Conservation (phyloP, 2,113 vertebrate genomes). For the Ictalurus punctatus region DNA sequence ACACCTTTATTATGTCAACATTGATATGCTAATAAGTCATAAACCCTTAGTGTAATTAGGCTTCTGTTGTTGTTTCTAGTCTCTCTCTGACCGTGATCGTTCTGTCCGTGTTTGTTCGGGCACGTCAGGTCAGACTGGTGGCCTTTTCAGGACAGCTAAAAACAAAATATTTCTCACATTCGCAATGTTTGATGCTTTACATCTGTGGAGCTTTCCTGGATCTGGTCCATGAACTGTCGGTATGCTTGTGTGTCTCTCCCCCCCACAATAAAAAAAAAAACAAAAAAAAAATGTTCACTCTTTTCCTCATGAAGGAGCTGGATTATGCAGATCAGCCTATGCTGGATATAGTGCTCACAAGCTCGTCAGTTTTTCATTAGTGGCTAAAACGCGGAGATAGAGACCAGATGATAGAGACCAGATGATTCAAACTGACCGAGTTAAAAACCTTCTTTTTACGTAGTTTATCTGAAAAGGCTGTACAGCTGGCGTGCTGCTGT, state of each 20-base stretch:
- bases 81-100: not conserved
- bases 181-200: not conserved
- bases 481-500: not conserved
- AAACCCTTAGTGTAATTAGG: not conserved
- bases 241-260: not conserved
- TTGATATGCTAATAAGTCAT: conserved; percentile 45
- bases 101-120: not conserved
- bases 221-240: not conserved
- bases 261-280: too few relatives aligned
- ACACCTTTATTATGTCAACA: conserved; percentile 41
- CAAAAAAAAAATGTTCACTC: too few relatives aligned
- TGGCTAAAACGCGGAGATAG: not conserved
- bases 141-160: not conserved
- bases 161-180: not conserved
- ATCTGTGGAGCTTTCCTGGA: not conserved
- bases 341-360: too few relatives aligned
- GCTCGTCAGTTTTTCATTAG: too few relatives aligned
- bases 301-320: not conserved
- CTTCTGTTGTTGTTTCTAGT: not conserved
- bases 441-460: not conserved
- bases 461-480: not conserved
- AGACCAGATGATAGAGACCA: too few relatives aligned
- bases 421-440: not conserved
- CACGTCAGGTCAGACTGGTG: not conserved
- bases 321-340: not conserved